phyloP scores from a whole-genome alignment of 2,113 vertebrate species.

The Ornithorhynchus anatinus region DNA sequence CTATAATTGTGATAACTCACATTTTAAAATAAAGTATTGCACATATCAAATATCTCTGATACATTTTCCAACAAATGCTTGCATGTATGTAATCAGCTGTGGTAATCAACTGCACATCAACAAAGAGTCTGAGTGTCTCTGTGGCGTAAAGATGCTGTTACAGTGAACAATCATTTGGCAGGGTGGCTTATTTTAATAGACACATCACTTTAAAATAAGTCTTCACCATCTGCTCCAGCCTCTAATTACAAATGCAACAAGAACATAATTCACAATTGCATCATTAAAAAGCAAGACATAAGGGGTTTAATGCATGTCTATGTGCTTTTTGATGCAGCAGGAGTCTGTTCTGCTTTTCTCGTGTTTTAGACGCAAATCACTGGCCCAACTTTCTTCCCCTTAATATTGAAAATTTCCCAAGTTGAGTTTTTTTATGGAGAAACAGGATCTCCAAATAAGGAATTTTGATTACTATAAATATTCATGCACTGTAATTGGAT shows the following conservation, averaged over 20 bases:
- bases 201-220: conserved; percentile 68
- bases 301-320: conserved; percentile 69
- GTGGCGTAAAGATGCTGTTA: conserved; percentile 55
- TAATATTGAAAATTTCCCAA: conserved; percentile 42
- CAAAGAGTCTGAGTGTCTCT: conserved; percentile 52
- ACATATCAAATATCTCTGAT: conserved; percentile 46
- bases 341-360: conserved; percentile 59
- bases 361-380: conserved; percentile 35
- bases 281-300: conserved; percentile 75
- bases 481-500: conserved; percentile 22
- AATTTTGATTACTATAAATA: conserved; percentile 13
- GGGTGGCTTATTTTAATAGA: conserved; percentile 71
- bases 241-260: conserved; percentile 77
- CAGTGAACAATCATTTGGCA: conserved; percentile 65
- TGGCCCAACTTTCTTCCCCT: conserved; percentile 27
- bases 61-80: conserved; percentile 46
- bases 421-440: conserved; percentile 21
- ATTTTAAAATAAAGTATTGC: conserved; percentile 56
- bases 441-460: conserved; percentile 36
- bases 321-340: conserved; percentile 62
- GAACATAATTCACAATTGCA: conserved; percentile 76
- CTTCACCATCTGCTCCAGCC: conserved; percentile 72
- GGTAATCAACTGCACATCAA: conserved; percentile 63
- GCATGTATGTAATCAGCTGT: conserved; percentile 59
- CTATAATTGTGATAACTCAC: conserved; percentile 53